Percentiles rank a stretch among this genome's conserved stretches.
Conservation (phyloP, 2,113 vertebrate genomes). For the Epinephelus lanceolatus region DNA sequence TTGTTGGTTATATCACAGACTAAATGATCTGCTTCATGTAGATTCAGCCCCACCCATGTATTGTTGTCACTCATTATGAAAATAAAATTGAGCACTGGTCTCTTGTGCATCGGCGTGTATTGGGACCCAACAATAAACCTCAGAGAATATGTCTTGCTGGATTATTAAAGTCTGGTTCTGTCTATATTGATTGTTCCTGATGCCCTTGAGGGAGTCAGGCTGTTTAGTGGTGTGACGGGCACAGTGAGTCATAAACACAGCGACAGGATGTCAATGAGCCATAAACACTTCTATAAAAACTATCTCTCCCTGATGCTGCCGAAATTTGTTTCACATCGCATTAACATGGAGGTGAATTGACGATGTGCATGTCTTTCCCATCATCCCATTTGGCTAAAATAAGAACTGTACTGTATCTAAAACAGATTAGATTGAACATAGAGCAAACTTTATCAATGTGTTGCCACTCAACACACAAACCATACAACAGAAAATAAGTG, state of each 20-base stretch:
- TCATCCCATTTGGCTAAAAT: slow-evolving; percentile 36
- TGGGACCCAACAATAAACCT: slow-evolving; percentile 43
- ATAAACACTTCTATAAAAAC: slow-evolving; percentile 80
- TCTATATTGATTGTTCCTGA: slow-evolving; percentile 77
- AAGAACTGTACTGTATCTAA: slow-evolving; percentile 18
- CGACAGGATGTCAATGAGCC: slow-evolving; percentile 81
- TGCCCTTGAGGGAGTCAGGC: slow-evolving; percentile 77
- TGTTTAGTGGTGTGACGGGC: slow-evolving; percentile 77
- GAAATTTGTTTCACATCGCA: slow-evolving; percentile 73
- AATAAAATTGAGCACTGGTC: slow-evolving; percentile 49
- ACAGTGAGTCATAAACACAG: slow-evolving; percentile 75
- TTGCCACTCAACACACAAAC: neutral
- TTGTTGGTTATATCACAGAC: slow-evolving; percentile 4
- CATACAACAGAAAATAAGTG: neutral
- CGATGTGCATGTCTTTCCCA: slow-evolving; percentile 38
- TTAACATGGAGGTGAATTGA: slow-evolving; percentile 66
- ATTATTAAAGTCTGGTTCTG: slow-evolving; percentile 73
- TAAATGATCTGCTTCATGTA: slow-evolving; percentile 12
- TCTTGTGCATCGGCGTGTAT: slow-evolving; percentile 35
- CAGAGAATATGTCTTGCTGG: slow-evolving; percentile 62
- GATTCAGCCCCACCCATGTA: slow-evolving; percentile 16
- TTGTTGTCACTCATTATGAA: slow-evolving; percentile 47
- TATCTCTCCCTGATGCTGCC: slow-evolving; percentile 61
- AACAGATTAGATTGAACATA: neutral
- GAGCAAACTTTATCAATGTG: neutral